Percentiles rank a stretch among this genome's conserved stretches.
Conservation (phyloP, 2,797 vertebrate genomes). For the Sphenodon punctatus region DNA sequence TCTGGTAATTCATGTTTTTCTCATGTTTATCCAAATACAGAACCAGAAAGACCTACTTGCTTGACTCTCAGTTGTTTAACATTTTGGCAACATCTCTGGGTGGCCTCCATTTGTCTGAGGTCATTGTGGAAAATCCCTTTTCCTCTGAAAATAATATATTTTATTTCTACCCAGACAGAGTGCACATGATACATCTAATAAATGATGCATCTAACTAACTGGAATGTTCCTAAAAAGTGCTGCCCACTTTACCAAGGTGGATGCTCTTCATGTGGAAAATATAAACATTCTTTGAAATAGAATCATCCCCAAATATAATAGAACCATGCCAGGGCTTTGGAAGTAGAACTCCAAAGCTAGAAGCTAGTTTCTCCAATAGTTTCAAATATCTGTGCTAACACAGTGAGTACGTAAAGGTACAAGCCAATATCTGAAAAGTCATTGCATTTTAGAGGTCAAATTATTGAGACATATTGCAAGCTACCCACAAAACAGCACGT, state of each 20-base stretch:
- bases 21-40: neutral
- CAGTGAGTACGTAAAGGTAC: neutral
- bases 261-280: neutral
- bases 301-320: neutral
- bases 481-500: neutral
- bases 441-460: neutral
- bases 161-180: neutral
- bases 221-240: neutral
- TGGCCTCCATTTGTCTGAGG: fast-evolving
- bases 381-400: fast-evolving
- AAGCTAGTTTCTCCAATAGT: neutral
- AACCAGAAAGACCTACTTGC: neutral
- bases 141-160: neutral
- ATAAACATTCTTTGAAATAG: neutral
- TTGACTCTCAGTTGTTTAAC: neutral
- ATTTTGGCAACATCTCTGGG: neutral
- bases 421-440: neutral
- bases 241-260: neutral
- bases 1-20: neutral
- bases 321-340: neutral
- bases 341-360: neutral
- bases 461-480: neutral
- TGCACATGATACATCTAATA: neutral
- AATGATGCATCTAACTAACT: neutral
- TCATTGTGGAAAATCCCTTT: neutral